A percentile compares a stretch with the other conserved stretches of the same genome.
Conservation (phyloP, 2,888 invertebrate genomes). For the Lamellibrachia columna region DNA sequence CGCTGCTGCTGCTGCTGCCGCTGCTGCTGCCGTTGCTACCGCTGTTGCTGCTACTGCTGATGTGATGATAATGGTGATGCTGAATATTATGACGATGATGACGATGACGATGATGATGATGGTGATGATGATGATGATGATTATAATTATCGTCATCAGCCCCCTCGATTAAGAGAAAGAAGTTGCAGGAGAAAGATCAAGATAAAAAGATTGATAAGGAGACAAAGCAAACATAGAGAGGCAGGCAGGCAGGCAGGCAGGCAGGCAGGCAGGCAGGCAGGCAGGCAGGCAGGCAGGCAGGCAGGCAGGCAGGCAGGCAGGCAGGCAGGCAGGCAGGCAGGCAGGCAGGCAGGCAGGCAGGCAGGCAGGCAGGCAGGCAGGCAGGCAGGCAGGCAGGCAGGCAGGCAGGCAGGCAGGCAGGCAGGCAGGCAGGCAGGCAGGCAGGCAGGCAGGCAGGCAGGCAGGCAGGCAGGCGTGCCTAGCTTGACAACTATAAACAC, state of each 20-base stretch:
- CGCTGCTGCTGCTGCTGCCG: slow-evolving; percentile 31
- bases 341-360: not conserved
- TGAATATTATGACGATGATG: too few species aligned
- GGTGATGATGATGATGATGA: too few species aligned
- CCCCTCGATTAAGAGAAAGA: not conserved
- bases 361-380: too few species aligned
- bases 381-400: too few species aligned
- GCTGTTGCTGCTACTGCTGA: slow-evolving; percentile 28
- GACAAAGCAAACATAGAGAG: not conserved
- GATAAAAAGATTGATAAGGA: not conserved
- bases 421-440: too few species aligned
- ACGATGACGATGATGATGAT: too few species aligned
- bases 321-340: too few species aligned
- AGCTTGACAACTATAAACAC: not conserved
- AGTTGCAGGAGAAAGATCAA: not conserved
- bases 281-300: not conserved
- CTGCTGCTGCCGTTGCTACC: slow-evolving; percentile 27
- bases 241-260: not conserved
- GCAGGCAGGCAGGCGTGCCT: not conserved
- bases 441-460: not conserved
- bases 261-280: too few species aligned
- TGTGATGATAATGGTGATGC: slow-evolving; percentile 6
- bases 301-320: not conserved
- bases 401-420: too few species aligned
- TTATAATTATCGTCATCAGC: not conserved